A percentile compares a stretch with the other conserved stretches of the same genome.
Conservation (phyloP, 2,888 invertebrate genomes). For the Sclerodermus sp. region DNA sequence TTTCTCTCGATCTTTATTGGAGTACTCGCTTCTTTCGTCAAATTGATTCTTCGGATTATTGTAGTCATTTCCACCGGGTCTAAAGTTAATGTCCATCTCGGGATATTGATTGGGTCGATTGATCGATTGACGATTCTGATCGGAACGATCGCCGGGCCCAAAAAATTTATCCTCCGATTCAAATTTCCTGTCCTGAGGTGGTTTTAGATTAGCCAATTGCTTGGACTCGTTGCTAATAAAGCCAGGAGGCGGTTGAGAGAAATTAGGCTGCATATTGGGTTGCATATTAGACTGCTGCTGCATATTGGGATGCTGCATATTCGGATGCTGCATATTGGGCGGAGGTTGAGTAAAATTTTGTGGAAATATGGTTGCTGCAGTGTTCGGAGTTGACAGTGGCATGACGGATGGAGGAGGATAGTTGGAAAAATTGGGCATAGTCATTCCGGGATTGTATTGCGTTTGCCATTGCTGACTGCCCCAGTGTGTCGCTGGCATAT, state of each 20-base stretch:
- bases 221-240: constrained; percentile 17
- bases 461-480: constrained; percentile 47
- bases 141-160: constrained; percentile 17
- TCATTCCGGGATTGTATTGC: constrained; percentile 44
- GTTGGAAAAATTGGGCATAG: constrained; percentile 24
- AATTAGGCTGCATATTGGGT: constrained; percentile 28
- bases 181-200: constrained; percentile 3
- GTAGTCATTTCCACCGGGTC: constrained; percentile 7
- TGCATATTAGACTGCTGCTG: constrained; percentile 14
- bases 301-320: constrained; percentile 26
- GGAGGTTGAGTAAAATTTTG: constrained; percentile 41
- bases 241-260: constrained; percentile 38
- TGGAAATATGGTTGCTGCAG: constrained; percentile 13
- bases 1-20: too few species aligned
- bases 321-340: constrained; percentile 27
- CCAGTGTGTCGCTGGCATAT: constrained; percentile 43
- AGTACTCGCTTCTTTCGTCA: too few species aligned
- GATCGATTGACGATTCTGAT: too few species aligned
- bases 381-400: constrained; percentile 24
- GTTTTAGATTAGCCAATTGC: constrained; percentile 12
- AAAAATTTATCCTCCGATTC: constrained; percentile 5
- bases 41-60: too few species aligned
- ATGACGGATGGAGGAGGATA: constrained; percentile 25
- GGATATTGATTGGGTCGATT: too few species aligned
- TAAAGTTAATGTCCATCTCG: constrained; percentile 1